Conservation (phyloP, 2,113 vertebrate genomes). For the Amphilophus citrinellus region DNA sequence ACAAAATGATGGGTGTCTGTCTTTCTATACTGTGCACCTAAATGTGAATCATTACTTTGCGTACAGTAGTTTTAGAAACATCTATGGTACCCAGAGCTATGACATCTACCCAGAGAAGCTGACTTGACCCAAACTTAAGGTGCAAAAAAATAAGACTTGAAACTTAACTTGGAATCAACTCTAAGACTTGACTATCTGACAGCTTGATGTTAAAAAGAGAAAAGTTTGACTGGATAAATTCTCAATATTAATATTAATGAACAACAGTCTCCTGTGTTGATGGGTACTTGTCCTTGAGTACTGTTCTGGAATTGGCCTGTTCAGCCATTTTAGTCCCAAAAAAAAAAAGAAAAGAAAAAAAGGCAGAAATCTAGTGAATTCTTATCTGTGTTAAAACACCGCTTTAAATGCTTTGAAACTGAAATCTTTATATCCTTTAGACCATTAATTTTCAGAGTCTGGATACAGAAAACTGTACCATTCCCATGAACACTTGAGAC, state of each 20-base stretch:
- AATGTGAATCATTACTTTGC: slow-evolving; percentile 54
- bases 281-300: background rate
- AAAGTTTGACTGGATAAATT: background rate
- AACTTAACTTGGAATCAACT: background rate
- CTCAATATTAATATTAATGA: background rate
- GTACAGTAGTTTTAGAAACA: slow-evolving; percentile 41
- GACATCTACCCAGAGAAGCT: slow-evolving; percentile 2
- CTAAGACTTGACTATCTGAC: background rate
- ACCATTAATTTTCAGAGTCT: background rate
- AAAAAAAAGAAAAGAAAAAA: background rate
- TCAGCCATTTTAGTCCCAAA: background rate
- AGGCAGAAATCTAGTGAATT: background rate
- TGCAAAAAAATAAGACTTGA: background rate
- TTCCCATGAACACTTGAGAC: slow-evolving; percentile 18
- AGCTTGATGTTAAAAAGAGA: background rate
- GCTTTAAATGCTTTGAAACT: background rate
- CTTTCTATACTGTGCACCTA: slow-evolving; percentile 55
- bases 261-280: background rate
- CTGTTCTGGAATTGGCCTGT: background rate
- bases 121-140: slow-evolving; percentile 3
- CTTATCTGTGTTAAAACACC: background rate
- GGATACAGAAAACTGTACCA: background rate
- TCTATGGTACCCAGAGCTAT: slow-evolving; percentile 29
- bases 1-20: slow-evolving; percentile 54
- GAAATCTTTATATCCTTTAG: background rate